Evolutionary conservation across 1,140 invertebrate genomes (phyloP).

Genomic region (Temnothorax longispinosus): DNA sequence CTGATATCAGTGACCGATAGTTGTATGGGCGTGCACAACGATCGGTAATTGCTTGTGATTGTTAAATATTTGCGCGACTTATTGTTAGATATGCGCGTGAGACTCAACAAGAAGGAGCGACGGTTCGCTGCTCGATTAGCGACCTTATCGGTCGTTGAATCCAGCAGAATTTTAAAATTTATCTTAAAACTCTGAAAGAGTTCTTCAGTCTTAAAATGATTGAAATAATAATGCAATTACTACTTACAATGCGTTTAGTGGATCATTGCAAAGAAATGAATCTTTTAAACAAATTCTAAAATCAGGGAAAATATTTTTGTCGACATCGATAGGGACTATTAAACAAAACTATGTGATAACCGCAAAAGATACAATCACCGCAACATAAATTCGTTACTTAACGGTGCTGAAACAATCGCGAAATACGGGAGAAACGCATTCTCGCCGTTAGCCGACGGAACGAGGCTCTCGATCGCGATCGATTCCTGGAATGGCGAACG

Average conservation of each 20-base stretch:
- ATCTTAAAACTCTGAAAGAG: background rate
- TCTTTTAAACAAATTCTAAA: background rate
- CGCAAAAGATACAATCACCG: background rate
- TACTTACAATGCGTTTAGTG: conserved; percentile 8
- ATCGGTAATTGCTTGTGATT: conserved; percentile 7
- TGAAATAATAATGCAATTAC: background rate
- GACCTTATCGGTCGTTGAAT: background rate
- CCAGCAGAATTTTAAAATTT: background rate
- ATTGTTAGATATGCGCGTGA: background rate
- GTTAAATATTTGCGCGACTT: conserved; percentile 14
- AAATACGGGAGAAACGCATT: background rate
- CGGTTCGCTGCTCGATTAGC: background rate
- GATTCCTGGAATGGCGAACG: conserved; percentile 40
- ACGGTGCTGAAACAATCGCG: conserved; percentile 6
- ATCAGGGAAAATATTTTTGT: background rate
- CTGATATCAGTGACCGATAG: conserved; percentile 21
- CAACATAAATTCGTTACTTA: conserved; percentile 21
- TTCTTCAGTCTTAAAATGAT: background rate
- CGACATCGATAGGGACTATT: background rate
- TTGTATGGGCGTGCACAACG: background rate
- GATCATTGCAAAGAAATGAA: background rate
- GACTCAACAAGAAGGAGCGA: background rate
- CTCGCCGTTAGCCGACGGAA: background rate
- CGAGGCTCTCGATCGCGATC: conserved; percentile 40
- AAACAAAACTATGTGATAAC: background rate